These are phyloP conservation scores for Elaphurus davidianus DNA, from an alignment of 2,113 vertebrate genomes.

Conservation along the genomic window DNA sequence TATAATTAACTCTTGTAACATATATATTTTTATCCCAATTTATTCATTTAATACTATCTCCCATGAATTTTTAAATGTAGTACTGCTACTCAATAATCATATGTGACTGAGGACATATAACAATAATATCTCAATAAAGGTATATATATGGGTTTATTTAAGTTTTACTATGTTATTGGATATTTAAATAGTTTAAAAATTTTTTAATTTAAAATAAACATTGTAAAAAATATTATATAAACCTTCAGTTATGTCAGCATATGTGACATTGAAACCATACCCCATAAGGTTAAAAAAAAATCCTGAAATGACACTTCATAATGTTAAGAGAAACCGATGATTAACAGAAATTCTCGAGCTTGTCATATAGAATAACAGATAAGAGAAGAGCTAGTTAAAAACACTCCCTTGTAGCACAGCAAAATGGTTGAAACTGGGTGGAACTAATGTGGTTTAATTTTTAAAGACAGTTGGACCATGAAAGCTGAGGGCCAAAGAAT, in stretches of 20 bases:
- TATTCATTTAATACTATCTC: neutral
- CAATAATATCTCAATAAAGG: neutral
- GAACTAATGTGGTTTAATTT: neutral
- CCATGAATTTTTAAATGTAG: neutral
- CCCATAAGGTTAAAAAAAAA: neutral
- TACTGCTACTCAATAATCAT: neutral
- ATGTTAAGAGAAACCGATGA: neutral
- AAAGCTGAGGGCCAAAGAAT: neutral
- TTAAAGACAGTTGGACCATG: neutral
- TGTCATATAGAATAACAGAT: neutral
- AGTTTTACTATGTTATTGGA: neutral
- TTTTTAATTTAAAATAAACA: neutral
- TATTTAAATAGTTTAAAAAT: neutral
- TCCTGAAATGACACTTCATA: neutral
- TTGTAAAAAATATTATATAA: neutral
- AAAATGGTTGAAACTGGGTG: neutral
- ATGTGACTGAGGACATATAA: neutral
- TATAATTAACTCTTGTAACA: neutral
- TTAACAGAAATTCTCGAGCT: neutral
- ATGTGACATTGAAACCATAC: neutral
- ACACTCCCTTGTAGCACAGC: neutral
- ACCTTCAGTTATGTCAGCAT: neutral
- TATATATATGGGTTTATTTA: neutral
- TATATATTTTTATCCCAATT: neutral
- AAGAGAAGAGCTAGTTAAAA: neutral